phyloP scores from a whole-genome alignment of 2,888 invertebrate species.

The Drosophila quinaria region DNA sequence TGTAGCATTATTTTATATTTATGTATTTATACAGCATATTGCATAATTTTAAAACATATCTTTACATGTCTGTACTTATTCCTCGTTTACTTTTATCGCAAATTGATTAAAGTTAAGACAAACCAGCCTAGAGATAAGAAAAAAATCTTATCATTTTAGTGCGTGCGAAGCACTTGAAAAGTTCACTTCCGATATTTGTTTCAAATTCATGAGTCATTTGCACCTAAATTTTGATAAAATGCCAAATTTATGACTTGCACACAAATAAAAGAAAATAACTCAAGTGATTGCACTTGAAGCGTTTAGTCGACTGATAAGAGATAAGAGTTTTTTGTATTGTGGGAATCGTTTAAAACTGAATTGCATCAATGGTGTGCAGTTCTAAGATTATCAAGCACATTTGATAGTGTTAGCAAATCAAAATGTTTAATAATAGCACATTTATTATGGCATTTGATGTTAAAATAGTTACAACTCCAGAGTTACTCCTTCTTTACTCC shows the following conservation, averaged over 20 bases:
- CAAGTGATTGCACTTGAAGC: conserved; percentile 27
- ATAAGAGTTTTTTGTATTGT: conserved; percentile 8
- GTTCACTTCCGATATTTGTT: conserved; percentile 28
- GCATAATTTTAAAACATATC: not conserved
- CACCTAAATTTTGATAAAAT: conserved; percentile 36
- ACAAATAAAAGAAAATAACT: not conserved
- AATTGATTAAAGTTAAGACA: conserved; percentile 22
- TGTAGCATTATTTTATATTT: conserved; percentile 55
- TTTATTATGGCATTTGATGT: conserved; percentile 48
- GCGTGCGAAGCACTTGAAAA: conserved; percentile 2
- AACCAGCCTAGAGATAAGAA: conserved; percentile 23
- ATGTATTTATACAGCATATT: not conserved
- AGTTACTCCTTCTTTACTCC: not conserved
- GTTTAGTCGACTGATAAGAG: conserved; percentile 32
- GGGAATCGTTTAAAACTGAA: conserved; percentile 32
- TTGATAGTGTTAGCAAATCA: not conserved
- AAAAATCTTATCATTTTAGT: not conserved
- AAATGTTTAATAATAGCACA: conserved; percentile 35
- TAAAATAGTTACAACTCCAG: conserved; percentile 44
- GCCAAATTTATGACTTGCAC: conserved; percentile 14
- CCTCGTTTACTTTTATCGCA: conserved; percentile 20
- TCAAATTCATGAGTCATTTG: conserved; percentile 60
- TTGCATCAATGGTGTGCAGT: conserved; percentile 14
- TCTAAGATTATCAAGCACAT: not conserved
- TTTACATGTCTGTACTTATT: too few species aligned